Percentiles rank a stretch among this genome's conserved stretches.
Evolutionary conservation across 2,797 vertebrate genomes (phyloP).

Genomic region (Poeciliopsis paucimaculata): DNA sequence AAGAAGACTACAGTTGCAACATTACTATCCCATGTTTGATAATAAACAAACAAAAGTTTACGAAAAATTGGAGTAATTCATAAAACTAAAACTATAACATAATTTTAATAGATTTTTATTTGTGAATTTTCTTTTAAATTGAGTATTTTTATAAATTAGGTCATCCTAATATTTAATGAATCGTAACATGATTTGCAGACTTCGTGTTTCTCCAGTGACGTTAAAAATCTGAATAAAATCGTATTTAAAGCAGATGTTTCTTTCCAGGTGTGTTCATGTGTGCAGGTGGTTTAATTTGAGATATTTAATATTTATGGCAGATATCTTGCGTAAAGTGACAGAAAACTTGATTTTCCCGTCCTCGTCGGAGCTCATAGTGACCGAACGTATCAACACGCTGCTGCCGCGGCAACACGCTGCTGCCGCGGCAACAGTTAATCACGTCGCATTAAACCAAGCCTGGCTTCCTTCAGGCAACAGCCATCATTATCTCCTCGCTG

Average conservation of each 20-base stretch:
- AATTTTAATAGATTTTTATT: background rate
- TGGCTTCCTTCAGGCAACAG: slow-evolving; percentile 55
- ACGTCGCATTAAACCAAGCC: slow-evolving; percentile 44
- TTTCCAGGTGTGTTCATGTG: background rate
- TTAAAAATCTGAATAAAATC: background rate
- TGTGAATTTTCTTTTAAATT: background rate
- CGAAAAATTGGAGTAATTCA: background rate
- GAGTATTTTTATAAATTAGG: background rate
- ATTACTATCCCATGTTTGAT: background rate
- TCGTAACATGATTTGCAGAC: background rate
- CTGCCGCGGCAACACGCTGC: background rate
- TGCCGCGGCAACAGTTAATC: slow-evolving; percentile 44
- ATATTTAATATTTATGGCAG: background rate
- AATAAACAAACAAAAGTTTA: background rate
- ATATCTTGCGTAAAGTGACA: background rate
- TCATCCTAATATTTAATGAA: too few species aligned
- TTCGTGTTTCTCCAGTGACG: background rate
- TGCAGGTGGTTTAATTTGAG: background rate
- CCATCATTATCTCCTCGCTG: slow-evolving; percentile 63
- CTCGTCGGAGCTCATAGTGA: slow-evolving; percentile 23
- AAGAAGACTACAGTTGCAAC: background rate
- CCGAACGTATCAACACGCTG: slow-evolving; percentile 29
- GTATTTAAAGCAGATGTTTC: background rate
- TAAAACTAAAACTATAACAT: background rate
- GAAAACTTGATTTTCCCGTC: background rate